These are phyloP conservation scores for Agrochola macilenta DNA, from an alignment of 2,888 invertebrate species.

Conservation along the genomic window DNA sequence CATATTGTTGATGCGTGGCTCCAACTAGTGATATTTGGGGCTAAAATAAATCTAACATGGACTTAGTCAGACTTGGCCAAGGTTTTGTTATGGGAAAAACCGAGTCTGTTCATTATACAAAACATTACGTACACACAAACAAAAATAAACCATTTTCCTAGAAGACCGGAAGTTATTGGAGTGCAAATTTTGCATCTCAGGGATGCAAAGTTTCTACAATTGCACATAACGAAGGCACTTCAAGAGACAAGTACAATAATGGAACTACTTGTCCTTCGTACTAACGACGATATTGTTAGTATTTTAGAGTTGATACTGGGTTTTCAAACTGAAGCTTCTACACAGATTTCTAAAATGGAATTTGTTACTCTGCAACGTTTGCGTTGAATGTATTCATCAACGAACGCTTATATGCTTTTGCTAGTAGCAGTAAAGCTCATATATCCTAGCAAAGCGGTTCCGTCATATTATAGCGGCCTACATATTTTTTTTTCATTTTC, in stretches of 20 bases:
- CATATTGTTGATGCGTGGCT: neutral
- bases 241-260: slow-evolving; percentile 32
- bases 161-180: slow-evolving; percentile 6
- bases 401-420: neutral
- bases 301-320: neutral
- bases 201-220: slow-evolving; percentile 28
- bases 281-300: slow-evolving; percentile 38
- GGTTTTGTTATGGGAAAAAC: slow-evolving; percentile 5
- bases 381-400: neutral
- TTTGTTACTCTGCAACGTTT: neutral
- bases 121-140: neutral
- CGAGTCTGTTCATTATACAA: neutral
- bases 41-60: slow-evolving; percentile 8
- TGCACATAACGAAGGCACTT: slow-evolving; percentile 47
- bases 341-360: neutral
- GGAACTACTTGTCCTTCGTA: slow-evolving; percentile 13
- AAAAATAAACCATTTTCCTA: neutral
- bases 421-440: neutral
- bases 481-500: too few species aligned
- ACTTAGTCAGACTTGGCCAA: slow-evolving; percentile 1
- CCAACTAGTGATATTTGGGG: slow-evolving; percentile 4
- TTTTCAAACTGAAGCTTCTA: neutral
- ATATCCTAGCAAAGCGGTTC: too few species aligned
- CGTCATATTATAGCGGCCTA: too few species aligned
- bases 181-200: slow-evolving; percentile 26